A percentile compares a stretch with the other conserved stretches of the same genome.
Evolutionary conservation across 2,113 vertebrate genomes (phyloP).

Genomic region (Dipodomys merriami): DNA sequence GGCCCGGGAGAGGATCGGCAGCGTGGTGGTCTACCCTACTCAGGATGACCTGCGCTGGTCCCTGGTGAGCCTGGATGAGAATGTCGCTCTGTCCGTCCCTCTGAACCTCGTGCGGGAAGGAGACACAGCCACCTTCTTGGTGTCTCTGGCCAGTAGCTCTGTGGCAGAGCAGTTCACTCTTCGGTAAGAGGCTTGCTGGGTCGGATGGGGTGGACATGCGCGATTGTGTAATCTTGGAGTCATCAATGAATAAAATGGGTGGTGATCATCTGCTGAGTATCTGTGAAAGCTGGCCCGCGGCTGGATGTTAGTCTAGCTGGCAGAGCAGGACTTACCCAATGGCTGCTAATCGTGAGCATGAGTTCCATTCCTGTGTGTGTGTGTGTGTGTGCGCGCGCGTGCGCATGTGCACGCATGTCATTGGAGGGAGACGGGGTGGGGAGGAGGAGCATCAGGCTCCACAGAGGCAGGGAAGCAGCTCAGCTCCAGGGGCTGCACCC

Average conservation of each 20-base stretch:
- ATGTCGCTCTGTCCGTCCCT: constrained; percentile 90
- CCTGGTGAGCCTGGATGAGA: constrained; percentile 90
- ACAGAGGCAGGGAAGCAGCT: background rate
- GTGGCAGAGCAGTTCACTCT: constrained; percentile 91
- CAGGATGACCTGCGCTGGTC: constrained; percentile 87
- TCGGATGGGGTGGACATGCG: accelerated
- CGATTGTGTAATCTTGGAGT: accelerated
- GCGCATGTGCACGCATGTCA: accelerated
- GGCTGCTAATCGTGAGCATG: background rate
- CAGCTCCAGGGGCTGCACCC: no score
- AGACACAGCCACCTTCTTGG: constrained; percentile 90
- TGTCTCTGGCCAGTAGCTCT: constrained; percentile 90
- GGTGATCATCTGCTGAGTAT: accelerated
- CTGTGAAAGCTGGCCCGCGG: background rate
- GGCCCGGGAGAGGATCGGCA: constrained; percentile 89
- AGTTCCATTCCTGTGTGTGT: background rate
- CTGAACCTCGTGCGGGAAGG: constrained; percentile 92
- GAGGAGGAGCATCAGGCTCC: no score
- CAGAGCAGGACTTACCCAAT: background rate
- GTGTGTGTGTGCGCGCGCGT: no score
- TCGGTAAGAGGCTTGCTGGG: constrained; percentile 84
- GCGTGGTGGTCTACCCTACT: constrained; percentile 89
- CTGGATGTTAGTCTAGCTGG: background rate
- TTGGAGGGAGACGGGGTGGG: background rate
- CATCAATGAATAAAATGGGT: background rate